Base-by-base conservation (phyloP, 37 sponge, comb jelly and placozoan genomes). In the Tethya wilhelma region DNA sequence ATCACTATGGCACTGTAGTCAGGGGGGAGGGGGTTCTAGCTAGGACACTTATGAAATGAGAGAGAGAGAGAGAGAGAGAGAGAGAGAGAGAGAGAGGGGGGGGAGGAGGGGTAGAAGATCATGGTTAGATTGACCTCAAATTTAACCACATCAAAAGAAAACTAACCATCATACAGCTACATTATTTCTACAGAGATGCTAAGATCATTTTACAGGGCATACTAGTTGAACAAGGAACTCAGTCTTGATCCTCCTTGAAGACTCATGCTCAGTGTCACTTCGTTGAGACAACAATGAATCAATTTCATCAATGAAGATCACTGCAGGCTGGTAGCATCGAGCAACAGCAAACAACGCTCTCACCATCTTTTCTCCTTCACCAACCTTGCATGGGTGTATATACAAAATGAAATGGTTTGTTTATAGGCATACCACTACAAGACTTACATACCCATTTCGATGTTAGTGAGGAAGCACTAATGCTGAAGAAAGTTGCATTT, bases 311-410 rank as follows among this genome's bases (percentile, higher is more conserved):
- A 98, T 98, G 74, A 98, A 98, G 41, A 98, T 91, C 32, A 98
- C 99, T 17, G 99, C 99, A 40, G 99, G 99, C 72, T 98, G 96
- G 69, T 91, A 90, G 38, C 92, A 91, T 41, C 93, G 75, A 6
- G 99, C 94, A 5, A 98, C 96, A 37, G 93, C 90, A 84, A 98
- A 98, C 84, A 98, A 78, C 2, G 99, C 95, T 17, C 99, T 64
- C 56, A 98, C 99, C 99, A 98, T 94, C 91, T 98, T 98, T 87
- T 98, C 99, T 36, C 99, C 99, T 56, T 98, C 99, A 8, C 99
- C 99, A 45, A 90, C 78, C 94, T 96, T n/a, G 28, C 22, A 8
- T 60, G 63, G 6, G 22, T 60, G 63, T 60, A n/a, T n/a, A n/a
- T 60, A 26, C 22, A n/a, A n/a, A n/a, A n/a, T n/a, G 28, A 60